Evolutionary conservation across 2,113 vertebrate species (phyloP), one percentile per base, ranked within the genome.

Genomic region (Heterochromis multidens): DNA sequence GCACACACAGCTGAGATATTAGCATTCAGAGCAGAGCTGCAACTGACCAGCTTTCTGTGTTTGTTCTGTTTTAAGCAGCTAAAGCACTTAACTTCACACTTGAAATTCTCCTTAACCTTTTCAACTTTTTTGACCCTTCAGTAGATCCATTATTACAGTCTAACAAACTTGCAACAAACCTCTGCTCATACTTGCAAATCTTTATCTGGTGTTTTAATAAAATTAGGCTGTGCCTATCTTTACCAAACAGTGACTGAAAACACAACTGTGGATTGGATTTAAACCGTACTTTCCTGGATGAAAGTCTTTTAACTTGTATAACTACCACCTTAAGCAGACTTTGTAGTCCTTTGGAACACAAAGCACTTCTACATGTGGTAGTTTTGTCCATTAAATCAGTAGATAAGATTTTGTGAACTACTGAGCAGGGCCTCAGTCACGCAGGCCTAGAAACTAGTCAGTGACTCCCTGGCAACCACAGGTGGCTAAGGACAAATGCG

Each of bases 11-110:
- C 70, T 74, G 70, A 33, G 46, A 74, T 74, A 74, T 74, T 67
- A 87, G 80, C 76, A 91, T 87, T 91, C 88, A 72, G 77, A 70
- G 82, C 82, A 21, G 84, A 86, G 87, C 85, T 63, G 81, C 70
- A 67, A 62, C 81, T 57, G 81, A 91, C 86, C 79, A 91, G 81
- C 77, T 88, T 79, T 87, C 81, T 62, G 33, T 82, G 52, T 88
- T 84, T 57, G 33, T 76, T 79, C 21, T n/a, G 27, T 74, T 74
- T 74, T 52, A 14, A 54, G 70, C 46, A 54, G 46, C 46, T 74
- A 54, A 57, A 79, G 16, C 76, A 59, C 59, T 67, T 29, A 7
- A 78, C 80, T 78, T 62, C 29, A 27, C 80, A 13, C 56, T 54
- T 11, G 74, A 65, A 81, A 40, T 54, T 87, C 67, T 72, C 46